Conservation (phyloP, 2,797 vertebrate species). For the Crenuchus spilurus region DNA sequence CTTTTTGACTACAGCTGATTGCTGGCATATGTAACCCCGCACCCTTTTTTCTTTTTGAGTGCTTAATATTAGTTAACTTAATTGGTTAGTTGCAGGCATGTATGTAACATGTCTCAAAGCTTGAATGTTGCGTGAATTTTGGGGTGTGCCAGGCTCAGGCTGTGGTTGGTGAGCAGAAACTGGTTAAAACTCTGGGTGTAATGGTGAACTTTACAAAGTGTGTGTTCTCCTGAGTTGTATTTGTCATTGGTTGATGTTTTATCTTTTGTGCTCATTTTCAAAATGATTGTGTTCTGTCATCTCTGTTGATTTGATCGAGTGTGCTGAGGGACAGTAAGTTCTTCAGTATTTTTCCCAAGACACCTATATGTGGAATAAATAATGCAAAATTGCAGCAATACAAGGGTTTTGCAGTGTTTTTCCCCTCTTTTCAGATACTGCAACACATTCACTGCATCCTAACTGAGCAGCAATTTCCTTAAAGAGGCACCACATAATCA, state of each 20-base stretch:
- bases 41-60: constrained; percentile 30
- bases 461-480: not conserved
- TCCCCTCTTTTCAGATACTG: not conserved
- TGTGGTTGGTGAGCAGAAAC: constrained; percentile 41
- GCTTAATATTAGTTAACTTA: constrained; percentile 24
- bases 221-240: constrained; percentile 55
- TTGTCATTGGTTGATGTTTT: constrained; percentile 60
- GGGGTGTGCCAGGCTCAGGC: constrained; percentile 38
- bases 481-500: not conserved
- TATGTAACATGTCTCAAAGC: constrained; percentile 33
- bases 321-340: constrained; percentile 62
- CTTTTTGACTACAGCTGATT: constrained; percentile 33
- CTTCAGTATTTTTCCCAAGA: constrained; percentile 63
- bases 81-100: constrained; percentile 10
- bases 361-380: constrained; percentile 78
- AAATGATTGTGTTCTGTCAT: constrained; percentile 58
- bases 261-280: constrained; percentile 49
- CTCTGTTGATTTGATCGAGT: constrained; percentile 63
- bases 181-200: constrained; percentile 47
- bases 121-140: constrained; percentile 42
- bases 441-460: not conserved
- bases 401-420: constrained; percentile 8
- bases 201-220: constrained; percentile 35
- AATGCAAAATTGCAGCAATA: constrained; percentile 53
- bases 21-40: constrained; percentile 29